Evolutionary conservation across 2,797 vertebrate species (phyloP).

Genomic region (Rallus crepitans): DNA sequence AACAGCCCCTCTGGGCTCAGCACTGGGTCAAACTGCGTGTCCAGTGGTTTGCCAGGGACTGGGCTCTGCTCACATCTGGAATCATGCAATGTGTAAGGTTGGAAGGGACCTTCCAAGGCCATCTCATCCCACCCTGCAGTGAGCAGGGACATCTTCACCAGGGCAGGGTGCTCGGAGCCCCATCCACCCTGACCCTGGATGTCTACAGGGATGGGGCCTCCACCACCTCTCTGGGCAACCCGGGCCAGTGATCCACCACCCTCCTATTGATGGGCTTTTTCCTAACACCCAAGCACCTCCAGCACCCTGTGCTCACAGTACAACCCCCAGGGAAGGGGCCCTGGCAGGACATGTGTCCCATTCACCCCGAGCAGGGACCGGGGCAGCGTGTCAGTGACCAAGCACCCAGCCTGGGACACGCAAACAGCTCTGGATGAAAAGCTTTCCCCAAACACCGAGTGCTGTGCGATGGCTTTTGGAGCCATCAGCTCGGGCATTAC

Average conservation of each 20-base stretch:
- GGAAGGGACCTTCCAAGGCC: too few species aligned
- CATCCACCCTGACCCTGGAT: too few species aligned
- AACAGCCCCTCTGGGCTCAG: constrained; percentile 15
- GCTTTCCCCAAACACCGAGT: not conserved
- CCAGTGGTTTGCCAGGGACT: constrained; percentile 1
- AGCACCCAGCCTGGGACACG: fast-evolving
- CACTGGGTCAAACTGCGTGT: not conserved
- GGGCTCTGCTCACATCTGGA: not conserved
- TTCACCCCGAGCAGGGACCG: fast-evolving
- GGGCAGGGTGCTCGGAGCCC: too few species aligned
- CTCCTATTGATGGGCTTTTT: too few species aligned
- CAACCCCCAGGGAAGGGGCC: not conserved
- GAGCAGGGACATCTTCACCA: too few species aligned
- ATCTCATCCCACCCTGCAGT: too few species aligned
- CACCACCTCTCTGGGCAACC: too few species aligned
- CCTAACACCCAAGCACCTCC: not conserved
- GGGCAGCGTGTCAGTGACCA: not conserved
- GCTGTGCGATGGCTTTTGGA: not conserved
- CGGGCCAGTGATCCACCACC: too few species aligned
- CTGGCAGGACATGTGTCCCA: fast-evolving
- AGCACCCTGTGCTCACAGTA: fast-evolving
- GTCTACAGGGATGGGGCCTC: too few species aligned
- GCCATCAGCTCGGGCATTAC: not conserved
- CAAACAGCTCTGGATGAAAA: not conserved
- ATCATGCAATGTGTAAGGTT: too few species aligned